phyloP scores from a whole-genome alignment of 1,140 invertebrate genomes.

The Schmidtea mediterranea region DNA sequence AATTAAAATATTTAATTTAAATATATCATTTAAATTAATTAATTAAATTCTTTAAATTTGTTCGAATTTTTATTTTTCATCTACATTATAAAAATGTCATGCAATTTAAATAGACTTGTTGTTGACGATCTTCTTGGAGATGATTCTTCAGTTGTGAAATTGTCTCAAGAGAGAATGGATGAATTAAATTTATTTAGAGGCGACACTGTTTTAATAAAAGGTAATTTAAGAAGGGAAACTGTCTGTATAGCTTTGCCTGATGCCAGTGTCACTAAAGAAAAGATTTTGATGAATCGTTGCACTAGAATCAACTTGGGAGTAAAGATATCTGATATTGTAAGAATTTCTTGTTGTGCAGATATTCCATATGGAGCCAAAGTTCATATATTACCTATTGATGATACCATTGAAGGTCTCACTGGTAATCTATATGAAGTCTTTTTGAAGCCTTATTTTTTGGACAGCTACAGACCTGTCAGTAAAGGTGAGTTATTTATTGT shows the following conservation, averaged over 20 bases:
- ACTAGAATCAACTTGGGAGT: conserved; percentile 5
- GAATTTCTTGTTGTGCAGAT: not conserved
- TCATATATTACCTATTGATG: conserved; percentile 3
- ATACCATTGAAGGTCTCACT: conserved; percentile 11
- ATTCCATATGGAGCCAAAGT: not conserved
- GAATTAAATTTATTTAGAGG: conserved; percentile 74
- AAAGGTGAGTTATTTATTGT: conserved; percentile 93
- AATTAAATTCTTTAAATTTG: too few species aligned
- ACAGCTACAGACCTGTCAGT: conserved; percentile 88
- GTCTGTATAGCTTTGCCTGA: conserved; percentile 80
- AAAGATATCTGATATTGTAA: not conserved
- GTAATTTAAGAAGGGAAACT: conserved; percentile 75
- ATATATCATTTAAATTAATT: too few species aligned
- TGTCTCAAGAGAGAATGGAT: conserved; percentile 61
- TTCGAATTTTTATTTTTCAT: too few species aligned
- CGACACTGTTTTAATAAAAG: conserved; percentile 66
- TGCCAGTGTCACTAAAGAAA: conserved; percentile 67
- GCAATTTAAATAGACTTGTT: conserved; percentile 46
- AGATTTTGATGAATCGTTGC: conserved; percentile 40
- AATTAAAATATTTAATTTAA: too few species aligned
- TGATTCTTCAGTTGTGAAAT: conserved; percentile 44
- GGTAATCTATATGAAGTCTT: conserved; percentile 90
- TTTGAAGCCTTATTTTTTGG: conserved; percentile 91
- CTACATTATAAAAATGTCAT: too few species aligned
- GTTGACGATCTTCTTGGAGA: conserved; percentile 79